phyloP scores from a whole-genome alignment of 2,113 vertebrate species.

The Talpa occidentalis region DNA sequence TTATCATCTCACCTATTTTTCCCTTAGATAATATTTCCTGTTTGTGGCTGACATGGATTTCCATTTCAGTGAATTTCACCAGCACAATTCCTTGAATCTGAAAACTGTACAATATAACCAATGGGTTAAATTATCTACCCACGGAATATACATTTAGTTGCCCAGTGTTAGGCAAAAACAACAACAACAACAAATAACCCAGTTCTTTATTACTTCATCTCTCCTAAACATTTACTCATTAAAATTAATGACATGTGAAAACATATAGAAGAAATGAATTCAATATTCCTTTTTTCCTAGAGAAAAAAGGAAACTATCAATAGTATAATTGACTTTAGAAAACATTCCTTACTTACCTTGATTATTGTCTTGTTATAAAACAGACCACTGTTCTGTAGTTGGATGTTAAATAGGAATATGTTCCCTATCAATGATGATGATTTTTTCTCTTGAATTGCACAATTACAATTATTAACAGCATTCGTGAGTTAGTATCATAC shows the following conservation, averaged over 20 bases:
- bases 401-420: background rate
- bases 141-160: background rate
- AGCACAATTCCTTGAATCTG: background rate
- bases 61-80: background rate
- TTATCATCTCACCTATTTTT: background rate
- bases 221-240: background rate
- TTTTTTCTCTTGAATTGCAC: conserved; percentile 10
- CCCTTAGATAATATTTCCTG: background rate
- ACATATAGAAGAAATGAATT: conserved; percentile 6
- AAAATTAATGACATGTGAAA: conserved; percentile 19
- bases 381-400: background rate
- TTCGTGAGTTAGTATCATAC: conserved; percentile 48
- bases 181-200: too few species aligned
- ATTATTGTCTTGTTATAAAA: background rate
- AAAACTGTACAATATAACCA: conserved; percentile 2
- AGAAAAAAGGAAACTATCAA: background rate
- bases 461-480: background rate
- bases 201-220: background rate
- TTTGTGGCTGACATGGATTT: background rate
- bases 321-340: background rate
- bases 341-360: background rate
- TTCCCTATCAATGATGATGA: background rate
- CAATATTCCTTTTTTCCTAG: background rate
- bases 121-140: background rate
- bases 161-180: background rate